Percentiles rank a stretch among this genome's conserved stretches.
phyloP scores from a whole-genome alignment of 2,113 vertebrate species.

The Phasianus colchicus region DNA sequence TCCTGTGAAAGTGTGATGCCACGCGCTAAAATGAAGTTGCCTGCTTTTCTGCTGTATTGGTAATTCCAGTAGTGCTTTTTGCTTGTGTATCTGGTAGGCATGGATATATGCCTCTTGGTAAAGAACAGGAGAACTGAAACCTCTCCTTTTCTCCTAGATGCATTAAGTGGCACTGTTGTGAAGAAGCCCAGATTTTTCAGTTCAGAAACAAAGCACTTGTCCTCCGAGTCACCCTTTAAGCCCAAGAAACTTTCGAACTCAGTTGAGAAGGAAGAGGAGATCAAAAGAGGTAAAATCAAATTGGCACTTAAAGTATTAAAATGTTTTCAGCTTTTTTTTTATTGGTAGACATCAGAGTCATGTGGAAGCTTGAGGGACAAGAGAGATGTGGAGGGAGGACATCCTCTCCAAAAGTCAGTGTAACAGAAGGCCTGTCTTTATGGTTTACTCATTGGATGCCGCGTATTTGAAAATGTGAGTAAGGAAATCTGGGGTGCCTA shows the following conservation, averaged over 20 bases:
- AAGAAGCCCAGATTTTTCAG: slow-evolving; percentile 52
- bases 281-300: slow-evolving; percentile 16
- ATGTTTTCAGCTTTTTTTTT: neutral
- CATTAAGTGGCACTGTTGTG: neutral
- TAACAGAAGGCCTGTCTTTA: fast-evolving
- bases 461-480: neutral
- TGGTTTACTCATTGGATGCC: neutral
- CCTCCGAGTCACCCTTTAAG: neutral
- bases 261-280: neutral
- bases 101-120: fast-evolving
- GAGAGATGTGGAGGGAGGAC: neutral
- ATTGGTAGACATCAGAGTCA: neutral
- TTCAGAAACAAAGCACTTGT: neutral
- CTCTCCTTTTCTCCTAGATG: neutral
- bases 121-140: neutral
- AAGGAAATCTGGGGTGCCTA: neutral
- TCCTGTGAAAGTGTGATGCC: neutral
- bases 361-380: fast-evolving
- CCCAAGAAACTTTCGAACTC: neutral
- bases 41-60: neutral
- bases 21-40: neutral
- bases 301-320: neutral
- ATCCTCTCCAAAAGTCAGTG: neutral
- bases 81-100: neutral
- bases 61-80: neutral